Percentiles rank a stretch among this genome's conserved stretches.
phyloP scores from a whole-genome alignment of 1,140 invertebrate genomes.

The Apis dorsata region DNA sequence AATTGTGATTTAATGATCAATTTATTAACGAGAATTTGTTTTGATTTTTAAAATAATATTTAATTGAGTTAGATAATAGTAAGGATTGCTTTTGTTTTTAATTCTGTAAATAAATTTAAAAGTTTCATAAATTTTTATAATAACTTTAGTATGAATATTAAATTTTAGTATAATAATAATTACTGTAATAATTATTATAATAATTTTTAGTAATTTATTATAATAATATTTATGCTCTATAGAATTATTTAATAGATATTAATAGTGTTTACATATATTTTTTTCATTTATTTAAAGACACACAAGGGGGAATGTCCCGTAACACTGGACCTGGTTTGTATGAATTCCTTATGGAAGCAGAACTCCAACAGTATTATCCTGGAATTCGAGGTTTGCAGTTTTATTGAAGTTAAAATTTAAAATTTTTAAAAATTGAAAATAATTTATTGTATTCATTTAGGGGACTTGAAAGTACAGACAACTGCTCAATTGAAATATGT shows the following conservation, averaged over 20 bases:
- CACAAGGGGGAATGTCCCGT: constrained; percentile 76
- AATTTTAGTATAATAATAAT: no score
- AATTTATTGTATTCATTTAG: constrained; percentile 78
- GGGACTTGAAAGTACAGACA: constrained; percentile 89
- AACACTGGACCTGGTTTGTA: constrained; percentile 87
- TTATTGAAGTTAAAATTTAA: not conserved
- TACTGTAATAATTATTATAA: no score
- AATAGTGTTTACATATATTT: not conserved
- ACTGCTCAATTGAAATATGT: constrained; percentile 98
- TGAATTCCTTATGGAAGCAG: constrained; percentile 94
- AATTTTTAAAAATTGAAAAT: not conserved
- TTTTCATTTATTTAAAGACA: constrained; percentile 67
- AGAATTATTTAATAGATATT: not conserved
- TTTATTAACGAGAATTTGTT: not conserved
- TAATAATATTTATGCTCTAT: not conserved
- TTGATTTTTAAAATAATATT: not conserved
- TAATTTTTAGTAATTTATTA: not conserved
- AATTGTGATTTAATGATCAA: not conserved
- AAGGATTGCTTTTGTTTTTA: not conserved
- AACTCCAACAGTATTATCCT: constrained; percentile 93
- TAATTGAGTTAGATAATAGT: not conserved
- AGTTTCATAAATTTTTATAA: not conserved
- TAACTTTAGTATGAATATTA: no score
- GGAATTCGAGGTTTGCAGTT: constrained; percentile 82
- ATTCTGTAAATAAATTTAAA: not conserved